Base-by-base conservation (phyloP, 1,140 invertebrate species). In the Ceratoteleas bidentatus region DNA sequence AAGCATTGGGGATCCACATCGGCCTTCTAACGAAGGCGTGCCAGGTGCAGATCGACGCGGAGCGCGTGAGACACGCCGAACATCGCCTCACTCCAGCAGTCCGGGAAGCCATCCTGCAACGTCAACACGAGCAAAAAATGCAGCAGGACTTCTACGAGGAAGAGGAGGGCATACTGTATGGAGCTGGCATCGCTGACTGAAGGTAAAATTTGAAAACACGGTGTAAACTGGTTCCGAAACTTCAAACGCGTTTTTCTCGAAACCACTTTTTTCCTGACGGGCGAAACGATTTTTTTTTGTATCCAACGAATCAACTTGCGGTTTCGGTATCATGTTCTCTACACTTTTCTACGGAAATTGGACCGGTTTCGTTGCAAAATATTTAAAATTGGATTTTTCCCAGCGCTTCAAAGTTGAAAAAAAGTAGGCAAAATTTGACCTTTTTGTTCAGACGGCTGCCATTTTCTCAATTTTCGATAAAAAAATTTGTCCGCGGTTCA, bases 341-440 rank as follows among this genome's bases (percentile, higher is more conserved):
- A 60, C 38, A 60, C 4, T 60, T 60, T 60, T 60, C 57, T 60
- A 24, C 24, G n/a, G n/a, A n/a, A n/a, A n/a, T n/a, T n/a, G n/a
- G n/a, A n/a, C n/a, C n/a, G n/a, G n/a, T n/a, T n/a, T n/a, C n/a
- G n/a, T n/a, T n/a, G n/a, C n/a, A n/a, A n/a, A n/a, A n/a, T n/a
- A n/a, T n/a, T n/a, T n/a, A n/a, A n/a, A n/a, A n/a, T n/a, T n/a
- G n/a, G n/a, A n/a, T n/a, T n/a, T n/a, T n/a, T n/a, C n/a, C n/a
- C n/a, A n/a, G n/a, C n/a, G n/a, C n/a, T n/a, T n/a, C n/a, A n/a
- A n/a, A n/a, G n/a, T n/a, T n/a, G n/a, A n/a, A n/a, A n/a, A n/a
- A n/a, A n/a, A n/a, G n/a, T n/a, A n/a, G n/a, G n/a, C n/a, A n/a
- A n/a, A n/a, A n/a, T n/a, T n/a, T n/a, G n/a, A n/a, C n/a, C n/a